Conservation (phyloP, 37 sponge, comb jelly and placozoan species). For the Chondrosia reniformis region DNA sequence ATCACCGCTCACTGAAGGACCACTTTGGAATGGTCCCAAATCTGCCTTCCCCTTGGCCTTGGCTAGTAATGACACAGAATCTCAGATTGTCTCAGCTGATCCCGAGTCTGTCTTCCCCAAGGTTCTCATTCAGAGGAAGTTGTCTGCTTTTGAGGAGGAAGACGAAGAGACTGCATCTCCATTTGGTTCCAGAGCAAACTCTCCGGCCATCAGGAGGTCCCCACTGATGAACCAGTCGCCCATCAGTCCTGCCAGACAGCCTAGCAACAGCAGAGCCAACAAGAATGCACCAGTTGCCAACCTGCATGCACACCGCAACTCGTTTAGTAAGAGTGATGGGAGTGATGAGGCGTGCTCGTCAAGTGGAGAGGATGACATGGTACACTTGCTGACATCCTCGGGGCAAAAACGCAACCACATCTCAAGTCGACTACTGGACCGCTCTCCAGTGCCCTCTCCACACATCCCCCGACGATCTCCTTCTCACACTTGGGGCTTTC, state of each 20-base stretch:
- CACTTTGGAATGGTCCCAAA: neutral
- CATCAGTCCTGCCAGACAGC: neutral
- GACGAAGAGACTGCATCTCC: slow-evolving; percentile 6
- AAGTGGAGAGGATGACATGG: slow-evolving; percentile 67
- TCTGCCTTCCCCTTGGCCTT: neutral
- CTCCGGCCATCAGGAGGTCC: neutral
- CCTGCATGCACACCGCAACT: neutral
- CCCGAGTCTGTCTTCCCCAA: slow-evolving; percentile 17
- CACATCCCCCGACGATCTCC: slow-evolving; percentile 57
- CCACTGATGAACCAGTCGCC: slow-evolving; percentile 6
- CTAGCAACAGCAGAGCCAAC: neutral
- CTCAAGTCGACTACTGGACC: neutral
- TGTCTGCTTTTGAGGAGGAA: slow-evolving; percentile 75
- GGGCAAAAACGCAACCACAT: slow-evolving; percentile 38
- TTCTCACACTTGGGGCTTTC: slow-evolving; percentile 46
- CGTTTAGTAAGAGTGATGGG: slow-evolving; percentile 52
- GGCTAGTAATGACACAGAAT: neutral
- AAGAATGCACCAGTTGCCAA: neutral
- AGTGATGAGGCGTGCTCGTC: slow-evolving; percentile 69
- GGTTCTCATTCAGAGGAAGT: slow-evolving; percentile 12
- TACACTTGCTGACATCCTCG: slow-evolving; percentile 67
- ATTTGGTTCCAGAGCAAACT: slow-evolving; percentile 4
- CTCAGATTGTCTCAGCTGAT: slow-evolving; percentile 9
- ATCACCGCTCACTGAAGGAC: slow-evolving; percentile 17
- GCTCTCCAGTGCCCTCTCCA: slow-evolving; percentile 66